phyloP scores from a whole-genome alignment of 2,888 invertebrate genomes.

The Dryobota labecula region DNA sequence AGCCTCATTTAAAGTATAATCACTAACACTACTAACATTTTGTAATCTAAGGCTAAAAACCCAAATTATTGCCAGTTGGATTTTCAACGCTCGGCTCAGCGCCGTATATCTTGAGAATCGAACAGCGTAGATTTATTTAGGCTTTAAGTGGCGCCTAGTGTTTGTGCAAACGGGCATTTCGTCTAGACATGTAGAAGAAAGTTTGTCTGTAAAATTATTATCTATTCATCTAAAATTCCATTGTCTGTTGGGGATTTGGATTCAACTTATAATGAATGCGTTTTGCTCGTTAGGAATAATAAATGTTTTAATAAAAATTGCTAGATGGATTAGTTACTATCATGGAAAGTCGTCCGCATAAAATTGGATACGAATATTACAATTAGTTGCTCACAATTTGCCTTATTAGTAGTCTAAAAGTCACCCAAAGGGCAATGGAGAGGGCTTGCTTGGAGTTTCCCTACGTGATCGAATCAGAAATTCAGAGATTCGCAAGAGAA shows the following conservation, averaged over 20 bases:
- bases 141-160: not conserved
- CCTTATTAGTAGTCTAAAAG: too few species aligned
- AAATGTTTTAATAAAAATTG: not conserved
- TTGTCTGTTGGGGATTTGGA: not conserved
- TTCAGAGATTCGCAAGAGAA: too few species aligned
- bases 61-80: not conserved
- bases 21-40: not conserved
- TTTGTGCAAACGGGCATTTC: not conserved
- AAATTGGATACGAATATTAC: not conserved
- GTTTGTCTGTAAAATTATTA: not conserved
- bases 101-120: not conserved
- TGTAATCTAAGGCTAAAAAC: too few species aligned
- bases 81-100: not conserved
- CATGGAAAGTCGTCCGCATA: not conserved
- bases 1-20: not conserved
- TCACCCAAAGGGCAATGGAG: too few species aligned
- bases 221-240: not conserved
- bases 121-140: not conserved
- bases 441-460: too few species aligned
- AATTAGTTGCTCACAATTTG: too few species aligned
- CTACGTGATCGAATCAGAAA: too few species aligned
- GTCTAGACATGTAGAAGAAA: slow-evolving; percentile 11
- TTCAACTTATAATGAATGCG: not conserved
- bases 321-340: not conserved
- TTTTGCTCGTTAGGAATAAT: not conserved